A percentile compares a stretch with the other conserved stretches of the same genome.
Evolutionary conservation across 2,888 invertebrate species (phyloP).

Genomic region (Drosophila diplacantha): DNA sequence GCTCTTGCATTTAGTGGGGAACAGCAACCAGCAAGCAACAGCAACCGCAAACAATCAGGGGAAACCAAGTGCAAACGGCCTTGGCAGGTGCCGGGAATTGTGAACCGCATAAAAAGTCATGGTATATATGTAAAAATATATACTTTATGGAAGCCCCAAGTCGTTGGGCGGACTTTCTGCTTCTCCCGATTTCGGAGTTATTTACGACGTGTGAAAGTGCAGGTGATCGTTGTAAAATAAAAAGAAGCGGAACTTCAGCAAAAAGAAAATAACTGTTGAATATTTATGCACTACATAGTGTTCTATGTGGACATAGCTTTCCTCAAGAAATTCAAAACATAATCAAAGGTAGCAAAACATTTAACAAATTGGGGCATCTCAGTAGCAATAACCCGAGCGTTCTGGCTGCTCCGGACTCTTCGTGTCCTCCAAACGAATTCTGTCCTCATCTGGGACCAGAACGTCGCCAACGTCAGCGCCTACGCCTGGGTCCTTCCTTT

Average conservation of each 20-base stretch:
- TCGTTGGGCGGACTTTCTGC: neutral
- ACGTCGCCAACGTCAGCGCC: neutral
- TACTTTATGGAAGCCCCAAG: conserved; percentile 33
- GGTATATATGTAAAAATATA: conserved; percentile 24
- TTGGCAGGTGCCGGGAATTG: conserved; percentile 45
- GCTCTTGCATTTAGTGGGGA: conserved; percentile 20
- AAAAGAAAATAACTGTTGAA: neutral
- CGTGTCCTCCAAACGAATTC: neutral
- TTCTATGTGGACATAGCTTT: no score
- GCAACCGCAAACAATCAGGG: conserved; percentile 21
- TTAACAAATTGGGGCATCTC: neutral
- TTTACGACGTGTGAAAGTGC: conserved; percentile 2
- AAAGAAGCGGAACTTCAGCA: neutral
- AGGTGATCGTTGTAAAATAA: neutral
- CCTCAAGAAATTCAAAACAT: no score
- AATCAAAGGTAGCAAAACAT: no score
- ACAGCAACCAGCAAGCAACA: conserved; percentile 4
- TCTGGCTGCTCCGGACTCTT: neutral
- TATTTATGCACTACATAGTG: neutral
- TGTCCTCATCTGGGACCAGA: neutral
- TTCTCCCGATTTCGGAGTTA: neutral
- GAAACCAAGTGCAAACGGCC: conserved; percentile 34
- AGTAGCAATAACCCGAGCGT: neutral
- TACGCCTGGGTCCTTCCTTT: neutral
- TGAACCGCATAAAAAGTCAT: conserved; percentile 37